Conservation (phyloP, 2,888 invertebrate species). For the Biston betularia region DNA sequence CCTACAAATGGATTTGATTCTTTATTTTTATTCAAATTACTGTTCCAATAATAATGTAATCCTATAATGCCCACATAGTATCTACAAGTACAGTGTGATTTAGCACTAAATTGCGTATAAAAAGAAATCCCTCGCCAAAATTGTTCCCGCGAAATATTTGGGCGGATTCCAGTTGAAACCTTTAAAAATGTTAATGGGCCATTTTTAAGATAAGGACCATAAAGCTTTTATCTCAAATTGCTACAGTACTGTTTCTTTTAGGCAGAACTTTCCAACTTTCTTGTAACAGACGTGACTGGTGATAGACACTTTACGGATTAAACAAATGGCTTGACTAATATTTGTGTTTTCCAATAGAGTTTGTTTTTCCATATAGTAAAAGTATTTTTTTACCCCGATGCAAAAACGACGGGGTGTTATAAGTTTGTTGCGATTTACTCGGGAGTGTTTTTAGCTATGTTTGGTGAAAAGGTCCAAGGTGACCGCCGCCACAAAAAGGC, state of each 20-base stretch:
- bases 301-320: neutral
- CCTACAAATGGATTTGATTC: no score
- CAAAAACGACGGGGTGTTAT: neutral
- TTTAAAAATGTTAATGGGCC: conserved; percentile 35
- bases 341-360: neutral
- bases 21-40: no score
- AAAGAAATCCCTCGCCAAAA: conserved; percentile 3
- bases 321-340: neutral
- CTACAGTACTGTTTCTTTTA: conserved; percentile 19
- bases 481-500: no score
- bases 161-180: conserved; percentile 28
- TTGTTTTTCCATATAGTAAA: neutral
- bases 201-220: conserved; percentile 31
- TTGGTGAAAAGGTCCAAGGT: no score
- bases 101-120: neutral
- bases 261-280: conserved; percentile 1
- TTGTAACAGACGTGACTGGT: neutral
- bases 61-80: neutral
- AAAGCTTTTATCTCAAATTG: conserved; percentile 32
- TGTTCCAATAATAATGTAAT: neutral
- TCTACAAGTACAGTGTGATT: neutral
- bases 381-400: neutral
- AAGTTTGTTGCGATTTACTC: no score
- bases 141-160: conserved; percentile 16
- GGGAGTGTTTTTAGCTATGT: no score